Percentiles rank a stretch among this genome's conserved stretches.
Evolutionary conservation across 2,113 vertebrate genomes (phyloP).

Genomic region (Trogon surrucura): DNA sequence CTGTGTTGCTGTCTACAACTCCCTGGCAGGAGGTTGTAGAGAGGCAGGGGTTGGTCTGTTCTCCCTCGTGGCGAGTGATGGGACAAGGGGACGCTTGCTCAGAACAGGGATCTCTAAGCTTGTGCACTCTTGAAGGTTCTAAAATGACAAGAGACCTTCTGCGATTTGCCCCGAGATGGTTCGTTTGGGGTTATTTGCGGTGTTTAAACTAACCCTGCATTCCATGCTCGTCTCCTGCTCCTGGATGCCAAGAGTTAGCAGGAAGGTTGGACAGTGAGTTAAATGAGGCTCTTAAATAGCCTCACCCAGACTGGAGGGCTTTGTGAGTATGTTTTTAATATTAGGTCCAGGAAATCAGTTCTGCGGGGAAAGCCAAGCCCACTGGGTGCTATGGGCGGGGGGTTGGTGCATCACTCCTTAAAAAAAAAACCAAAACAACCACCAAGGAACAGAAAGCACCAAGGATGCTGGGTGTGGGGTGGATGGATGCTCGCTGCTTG

Average conservation of each 20-base stretch:
- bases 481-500: background rate
- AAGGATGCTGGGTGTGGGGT: background rate
- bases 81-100: background rate
- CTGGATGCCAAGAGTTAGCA: no score
- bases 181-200: background rate
- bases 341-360: background rate
- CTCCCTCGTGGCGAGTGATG: no score
- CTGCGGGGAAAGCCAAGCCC: background rate
- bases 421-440: no score
- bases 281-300: background rate
- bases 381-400: no score
- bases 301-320: background rate
- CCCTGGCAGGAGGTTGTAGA: no score
- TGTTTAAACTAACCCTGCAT: background rate
- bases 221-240: background rate
- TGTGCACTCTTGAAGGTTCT: background rate
- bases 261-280: background rate
- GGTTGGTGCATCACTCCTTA: background rate
- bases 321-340: fast-evolving
- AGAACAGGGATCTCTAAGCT: background rate
- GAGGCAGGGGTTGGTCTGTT: no score
- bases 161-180: background rate
- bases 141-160: background rate
- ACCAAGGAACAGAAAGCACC: no score
- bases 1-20: no score